phyloP scores from a whole-genome alignment of 2,113 vertebrate species.

The Phaetusa simplex region DNA sequence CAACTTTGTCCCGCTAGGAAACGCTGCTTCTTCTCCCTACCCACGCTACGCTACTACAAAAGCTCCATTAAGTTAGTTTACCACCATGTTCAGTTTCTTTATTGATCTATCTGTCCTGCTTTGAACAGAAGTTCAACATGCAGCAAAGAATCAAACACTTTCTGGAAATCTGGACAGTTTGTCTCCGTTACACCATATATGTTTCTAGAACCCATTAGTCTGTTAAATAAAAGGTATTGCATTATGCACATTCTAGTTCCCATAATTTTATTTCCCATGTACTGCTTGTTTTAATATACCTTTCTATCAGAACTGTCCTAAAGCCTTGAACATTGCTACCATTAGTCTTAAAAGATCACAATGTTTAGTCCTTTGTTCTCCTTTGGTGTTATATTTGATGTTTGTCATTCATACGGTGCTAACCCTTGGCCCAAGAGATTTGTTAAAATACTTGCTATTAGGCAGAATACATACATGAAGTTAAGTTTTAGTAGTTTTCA shows the following conservation, averaged over 20 bases:
- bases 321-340: neutral
- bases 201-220: neutral
- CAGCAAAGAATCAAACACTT: neutral
- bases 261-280: neutral
- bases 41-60: neutral
- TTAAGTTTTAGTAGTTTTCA: neutral
- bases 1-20: neutral
- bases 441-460: neutral
- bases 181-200: neutral
- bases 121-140: neutral
- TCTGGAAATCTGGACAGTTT: neutral
- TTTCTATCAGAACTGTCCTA: neutral
- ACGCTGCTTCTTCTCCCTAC: neutral
- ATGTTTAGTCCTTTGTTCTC: neutral
- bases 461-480: neutral
- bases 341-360: neutral
- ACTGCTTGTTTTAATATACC: neutral
- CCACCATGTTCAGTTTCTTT: neutral
- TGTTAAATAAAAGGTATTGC: neutral
- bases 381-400: neutral
- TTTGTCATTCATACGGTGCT: neutral
- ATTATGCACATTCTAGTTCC: neutral
- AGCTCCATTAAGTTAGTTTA: neutral
- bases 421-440: neutral
- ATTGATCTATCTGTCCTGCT: neutral